Evolutionary conservation across 2,113 vertebrate genomes (phyloP).

Genomic region (Taurulus bubalis): DNA sequence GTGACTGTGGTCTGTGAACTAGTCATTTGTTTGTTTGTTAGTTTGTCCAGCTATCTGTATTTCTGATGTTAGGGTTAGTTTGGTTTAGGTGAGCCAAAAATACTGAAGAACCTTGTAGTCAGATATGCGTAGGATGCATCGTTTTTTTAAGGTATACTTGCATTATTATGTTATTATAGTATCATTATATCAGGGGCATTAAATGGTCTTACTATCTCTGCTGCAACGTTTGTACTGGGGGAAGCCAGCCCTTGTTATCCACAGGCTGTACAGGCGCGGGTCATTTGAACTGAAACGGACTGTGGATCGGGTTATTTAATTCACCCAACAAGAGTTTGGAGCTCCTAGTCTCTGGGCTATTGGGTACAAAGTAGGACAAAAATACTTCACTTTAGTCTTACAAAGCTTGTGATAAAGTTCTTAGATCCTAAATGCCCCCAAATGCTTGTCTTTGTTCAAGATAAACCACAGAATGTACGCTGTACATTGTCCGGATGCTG

Average conservation of each 20-base stretch:
- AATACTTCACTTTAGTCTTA: not conserved
- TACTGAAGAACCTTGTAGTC: not conserved
- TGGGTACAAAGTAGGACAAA: not conserved
- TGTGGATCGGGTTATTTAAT: not conserved
- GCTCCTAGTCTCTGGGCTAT: not conserved
- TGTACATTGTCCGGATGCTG: too few relatives aligned
- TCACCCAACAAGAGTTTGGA: not conserved
- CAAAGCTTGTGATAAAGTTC: too few relatives aligned
- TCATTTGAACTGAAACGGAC: not conserved
- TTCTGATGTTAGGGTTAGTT: slow-evolving; percentile 12
- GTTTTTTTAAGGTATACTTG: not conserved
- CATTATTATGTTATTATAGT: not conserved
- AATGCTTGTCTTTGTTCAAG: not conserved
- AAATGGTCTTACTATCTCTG: not conserved
- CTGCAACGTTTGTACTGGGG: not conserved
- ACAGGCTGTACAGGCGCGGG: not conserved
- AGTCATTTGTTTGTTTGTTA: slow-evolving; percentile 18
- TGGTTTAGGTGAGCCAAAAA: not conserved
- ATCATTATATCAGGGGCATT: not conserved
- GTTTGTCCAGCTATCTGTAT: too few relatives aligned
- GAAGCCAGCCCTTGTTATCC: not conserved
- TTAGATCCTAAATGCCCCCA: not conserved
- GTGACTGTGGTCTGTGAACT: slow-evolving; percentile 22
- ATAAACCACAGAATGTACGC: too few relatives aligned
- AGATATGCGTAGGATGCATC: not conserved